Evolutionary conservation across 2,797 vertebrate species (phyloP).

Genomic region (Halcyon chelicuti): DNA sequence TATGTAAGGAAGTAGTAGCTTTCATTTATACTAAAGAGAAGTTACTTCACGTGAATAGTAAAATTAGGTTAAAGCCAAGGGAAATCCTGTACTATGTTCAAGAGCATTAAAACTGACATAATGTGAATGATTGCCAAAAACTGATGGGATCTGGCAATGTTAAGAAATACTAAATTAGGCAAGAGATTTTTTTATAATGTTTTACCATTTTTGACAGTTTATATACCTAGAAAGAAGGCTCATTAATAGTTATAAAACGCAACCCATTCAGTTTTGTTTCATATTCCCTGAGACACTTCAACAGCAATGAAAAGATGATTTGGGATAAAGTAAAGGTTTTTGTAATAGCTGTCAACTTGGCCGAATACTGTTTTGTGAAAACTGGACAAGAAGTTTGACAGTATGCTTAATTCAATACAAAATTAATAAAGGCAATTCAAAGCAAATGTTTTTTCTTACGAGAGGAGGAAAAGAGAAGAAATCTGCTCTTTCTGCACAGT

Average conservation of each 20-base stretch:
- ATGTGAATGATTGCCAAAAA: constrained; percentile 49
- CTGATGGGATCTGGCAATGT: neutral
- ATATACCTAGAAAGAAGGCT: constrained; percentile 17
- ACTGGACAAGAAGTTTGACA: constrained; percentile 29
- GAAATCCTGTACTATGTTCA: constrained; percentile 25
- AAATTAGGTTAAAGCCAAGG: constrained; percentile 18
- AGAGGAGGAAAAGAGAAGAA: neutral
- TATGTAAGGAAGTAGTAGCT: neutral
- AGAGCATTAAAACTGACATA: constrained; percentile 45
- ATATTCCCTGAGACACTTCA: constrained; percentile 23
- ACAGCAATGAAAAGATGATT: constrained; percentile 47
- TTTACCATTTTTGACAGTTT: constrained; percentile 44
- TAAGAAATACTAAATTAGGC: constrained; percentile 41
- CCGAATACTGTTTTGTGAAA: constrained; percentile 16
- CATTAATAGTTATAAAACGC: constrained; percentile 36
- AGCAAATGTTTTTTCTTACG: neutral
- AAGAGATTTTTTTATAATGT: constrained; percentile 25
- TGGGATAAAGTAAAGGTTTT: constrained; percentile 29
- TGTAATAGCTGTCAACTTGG: constrained; percentile 50
- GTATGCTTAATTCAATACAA: neutral
- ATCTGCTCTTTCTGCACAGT: neutral
- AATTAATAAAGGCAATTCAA: constrained; percentile 23
- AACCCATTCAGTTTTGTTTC: constrained; percentile 41
- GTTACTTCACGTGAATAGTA: constrained; percentile 7
- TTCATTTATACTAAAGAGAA: neutral